Evolutionary conservation across 2,113 vertebrate species (phyloP).

Genomic region (Corvus cornix): DNA sequence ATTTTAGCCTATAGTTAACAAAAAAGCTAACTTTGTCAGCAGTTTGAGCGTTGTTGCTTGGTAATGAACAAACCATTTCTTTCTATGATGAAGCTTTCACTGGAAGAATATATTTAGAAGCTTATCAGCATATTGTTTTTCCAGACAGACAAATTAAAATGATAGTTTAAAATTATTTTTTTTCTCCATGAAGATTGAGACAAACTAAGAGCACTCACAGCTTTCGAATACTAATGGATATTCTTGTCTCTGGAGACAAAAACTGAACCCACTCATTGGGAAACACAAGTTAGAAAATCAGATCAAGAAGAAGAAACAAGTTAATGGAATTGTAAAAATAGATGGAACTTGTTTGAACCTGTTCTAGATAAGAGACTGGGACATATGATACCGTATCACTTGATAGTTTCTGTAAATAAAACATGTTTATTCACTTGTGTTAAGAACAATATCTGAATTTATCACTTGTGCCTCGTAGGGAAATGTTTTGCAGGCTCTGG

Average conservation of each 20-base stretch:
- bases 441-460: background rate
- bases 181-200: background rate
- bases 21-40: background rate
- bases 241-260: background rate
- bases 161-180: background rate
- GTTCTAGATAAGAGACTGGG: background rate
- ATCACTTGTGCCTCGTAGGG: conserved; percentile 64
- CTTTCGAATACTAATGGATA: background rate
- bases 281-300: background rate
- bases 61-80: background rate
- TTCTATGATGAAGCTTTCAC: background rate
- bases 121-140: background rate
- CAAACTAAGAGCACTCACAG: background rate
- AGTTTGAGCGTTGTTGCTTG: background rate
- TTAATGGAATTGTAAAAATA: background rate
- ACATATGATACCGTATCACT: background rate
- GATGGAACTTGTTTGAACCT: background rate
- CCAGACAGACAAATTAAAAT: background rate
- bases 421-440: background rate
- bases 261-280: background rate
- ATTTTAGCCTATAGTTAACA: background rate
- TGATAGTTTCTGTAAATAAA: background rate
- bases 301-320: background rate
- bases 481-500: conserved; percentile 92
- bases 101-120: background rate